phyloP scores from a whole-genome alignment of 2,113 vertebrate genomes.

The Anhinga rufa region DNA sequence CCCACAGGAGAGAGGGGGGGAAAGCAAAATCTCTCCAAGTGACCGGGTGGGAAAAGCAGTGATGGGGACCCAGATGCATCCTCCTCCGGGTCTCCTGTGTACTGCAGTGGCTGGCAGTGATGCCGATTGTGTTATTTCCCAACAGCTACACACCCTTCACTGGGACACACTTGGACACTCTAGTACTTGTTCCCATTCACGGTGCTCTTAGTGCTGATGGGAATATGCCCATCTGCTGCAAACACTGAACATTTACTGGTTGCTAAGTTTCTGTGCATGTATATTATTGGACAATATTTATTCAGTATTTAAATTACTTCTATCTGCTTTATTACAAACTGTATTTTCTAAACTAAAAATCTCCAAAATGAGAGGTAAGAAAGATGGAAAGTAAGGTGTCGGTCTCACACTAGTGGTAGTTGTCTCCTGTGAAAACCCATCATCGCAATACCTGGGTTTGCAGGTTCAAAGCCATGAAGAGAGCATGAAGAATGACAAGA shows the following conservation, averaged over 20 bases:
- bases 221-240: neutral
- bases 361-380: neutral
- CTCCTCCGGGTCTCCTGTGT: neutral
- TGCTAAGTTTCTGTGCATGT: neutral
- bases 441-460: neutral
- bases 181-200: neutral
- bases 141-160: neutral
- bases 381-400: neutral
- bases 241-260: neutral
- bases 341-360: neutral
- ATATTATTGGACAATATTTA: neutral
- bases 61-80: neutral
- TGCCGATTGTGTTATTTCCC: neutral
- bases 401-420: neutral
- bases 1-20: accelerated
- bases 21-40: neutral
- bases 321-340: neutral
- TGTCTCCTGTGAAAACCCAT: neutral
- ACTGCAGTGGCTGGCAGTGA: accelerated
- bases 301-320: neutral
- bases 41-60: neutral
- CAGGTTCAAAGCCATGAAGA: neutral
- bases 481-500: neutral
- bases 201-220: neutral
- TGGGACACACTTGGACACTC: neutral